These are phyloP conservation scores for Chrysolina oricalcia DNA, from an alignment of 2,888 invertebrate species.

Conservation along the genomic window DNA sequence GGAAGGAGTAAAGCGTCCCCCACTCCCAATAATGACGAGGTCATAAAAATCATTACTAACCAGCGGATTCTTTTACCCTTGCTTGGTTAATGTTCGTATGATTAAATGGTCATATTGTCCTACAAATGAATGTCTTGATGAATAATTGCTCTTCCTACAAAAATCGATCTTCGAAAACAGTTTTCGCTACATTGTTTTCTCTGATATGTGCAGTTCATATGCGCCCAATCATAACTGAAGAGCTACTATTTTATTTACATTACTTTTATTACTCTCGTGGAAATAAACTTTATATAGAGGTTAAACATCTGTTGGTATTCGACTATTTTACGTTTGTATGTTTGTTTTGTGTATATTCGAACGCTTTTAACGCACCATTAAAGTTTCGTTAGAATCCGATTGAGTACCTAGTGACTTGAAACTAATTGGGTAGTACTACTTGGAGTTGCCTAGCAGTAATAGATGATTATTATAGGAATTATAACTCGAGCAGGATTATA, in stretches of 20 bases:
- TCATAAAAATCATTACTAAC: too few relatives aligned
- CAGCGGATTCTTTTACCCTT: too few relatives aligned
- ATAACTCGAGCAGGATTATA: too few relatives aligned
- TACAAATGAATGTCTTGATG: too few relatives aligned
- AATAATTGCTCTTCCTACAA: too few relatives aligned
- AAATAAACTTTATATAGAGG: slow-evolving; percentile 46
- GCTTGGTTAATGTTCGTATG: too few relatives aligned
- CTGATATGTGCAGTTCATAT: neutral
- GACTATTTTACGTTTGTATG: slow-evolving; percentile 43
- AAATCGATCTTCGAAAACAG: too few relatives aligned
- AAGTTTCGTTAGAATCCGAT: slow-evolving; percentile 22
- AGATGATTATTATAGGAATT: neutral
- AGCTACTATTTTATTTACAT: slow-evolving; percentile 42
- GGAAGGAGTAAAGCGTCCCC: too few relatives aligned
- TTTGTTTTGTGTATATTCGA: slow-evolving; percentile 38
- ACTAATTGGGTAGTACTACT: slow-evolving; percentile 11
- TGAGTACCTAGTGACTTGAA: slow-evolving; percentile 22
- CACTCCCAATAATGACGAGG: too few relatives aligned
- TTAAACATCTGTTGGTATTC: slow-evolving; percentile 48
- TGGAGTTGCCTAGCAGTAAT: neutral
- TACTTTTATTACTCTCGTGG: slow-evolving; percentile 43
- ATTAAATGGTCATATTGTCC: too few relatives aligned
- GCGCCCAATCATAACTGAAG: slow-evolving; percentile 21
- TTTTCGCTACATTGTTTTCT: too few relatives aligned
- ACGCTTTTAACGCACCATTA: slow-evolving; percentile 37